Percentiles rank a stretch among this genome's conserved stretches.
These are phyloP conservation scores for Cataglyphis cursor DNA, from an alignment of 2,888 invertebrate genomes.

Conservation along the genomic window DNA sequence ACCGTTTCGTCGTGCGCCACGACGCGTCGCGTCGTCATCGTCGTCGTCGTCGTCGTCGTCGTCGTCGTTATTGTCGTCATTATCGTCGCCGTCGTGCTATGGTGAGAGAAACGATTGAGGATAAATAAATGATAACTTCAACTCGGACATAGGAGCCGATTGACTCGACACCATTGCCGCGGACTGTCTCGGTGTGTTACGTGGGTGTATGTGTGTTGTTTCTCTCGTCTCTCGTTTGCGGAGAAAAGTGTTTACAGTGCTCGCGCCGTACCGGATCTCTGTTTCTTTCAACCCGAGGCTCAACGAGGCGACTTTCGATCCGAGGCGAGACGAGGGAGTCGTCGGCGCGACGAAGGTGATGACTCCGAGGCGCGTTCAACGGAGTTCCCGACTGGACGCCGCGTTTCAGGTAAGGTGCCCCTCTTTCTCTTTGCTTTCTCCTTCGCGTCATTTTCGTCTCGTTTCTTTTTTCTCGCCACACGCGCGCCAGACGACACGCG, in stretches of 20 bases:
- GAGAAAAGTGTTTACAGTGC: conserved; percentile 60
- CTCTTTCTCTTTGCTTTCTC: neutral
- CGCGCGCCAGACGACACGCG: conserved; percentile 11
- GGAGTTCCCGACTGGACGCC: conserved; percentile 18
- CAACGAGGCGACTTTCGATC: conserved; percentile 46
- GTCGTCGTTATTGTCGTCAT: neutral
- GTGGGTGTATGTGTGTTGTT: conserved; percentile 53
- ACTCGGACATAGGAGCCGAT: conserved; percentile 1
- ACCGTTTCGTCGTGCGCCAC: conserved; percentile 32
- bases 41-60: neutral
- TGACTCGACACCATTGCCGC: conserved; percentile 33
- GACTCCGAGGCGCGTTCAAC: conserved; percentile 10
- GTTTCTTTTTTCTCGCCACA: conserved; percentile 9
- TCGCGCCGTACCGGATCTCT: conserved; percentile 17
- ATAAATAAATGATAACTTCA: conserved; percentile 6
- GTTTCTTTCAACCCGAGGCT: neutral
- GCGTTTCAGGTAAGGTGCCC: conserved; percentile 38
- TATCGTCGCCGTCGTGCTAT: no score
- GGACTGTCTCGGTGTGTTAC: conserved; percentile 55
- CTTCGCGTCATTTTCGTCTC: neutral
- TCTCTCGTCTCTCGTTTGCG: conserved; percentile 6
- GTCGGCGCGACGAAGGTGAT: conserved; percentile 7
- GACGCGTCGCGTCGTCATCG: conserved; percentile 49
- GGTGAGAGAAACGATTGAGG: neutral
- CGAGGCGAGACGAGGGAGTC: conserved; percentile 10